Evolutionary conservation across 2,113 vertebrate genomes (phyloP).

Genomic region (Psittacus erithacus): DNA sequence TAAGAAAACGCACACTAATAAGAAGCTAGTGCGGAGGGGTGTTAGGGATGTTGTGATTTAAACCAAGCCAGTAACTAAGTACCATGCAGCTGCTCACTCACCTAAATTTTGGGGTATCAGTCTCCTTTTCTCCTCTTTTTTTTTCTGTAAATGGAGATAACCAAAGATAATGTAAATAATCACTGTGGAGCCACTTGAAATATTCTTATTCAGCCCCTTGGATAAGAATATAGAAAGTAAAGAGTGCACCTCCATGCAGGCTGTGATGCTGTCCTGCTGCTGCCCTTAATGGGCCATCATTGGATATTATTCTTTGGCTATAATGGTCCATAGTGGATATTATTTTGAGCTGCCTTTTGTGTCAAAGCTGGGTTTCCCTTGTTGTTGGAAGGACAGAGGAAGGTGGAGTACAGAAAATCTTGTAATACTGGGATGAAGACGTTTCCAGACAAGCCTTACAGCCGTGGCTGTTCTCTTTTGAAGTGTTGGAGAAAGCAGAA

Average conservation of each 20-base stretch:
- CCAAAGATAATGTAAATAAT: neutral
- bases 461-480: neutral
- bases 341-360: neutral
- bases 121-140: neutral
- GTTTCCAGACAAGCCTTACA: neutral
- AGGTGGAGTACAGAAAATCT: neutral
- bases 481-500: neutral
- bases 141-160: neutral
- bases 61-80: no score
- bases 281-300: neutral
- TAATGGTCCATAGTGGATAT: no score
- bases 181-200: neutral
- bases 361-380: neutral
- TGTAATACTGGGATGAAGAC: neutral
- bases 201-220: neutral
- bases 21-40: rapidly evolving
- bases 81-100: no score
- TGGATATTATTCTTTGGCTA: neutral
- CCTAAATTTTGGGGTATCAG: no score
- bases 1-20: neutral
- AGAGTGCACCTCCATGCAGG: neutral
- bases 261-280: neutral
- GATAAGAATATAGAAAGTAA: neutral
- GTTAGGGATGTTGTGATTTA: neutral
- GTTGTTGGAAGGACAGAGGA: neutral